Conservation (phyloP, 2,113 vertebrate genomes). For the Vombatus ursinus region DNA sequence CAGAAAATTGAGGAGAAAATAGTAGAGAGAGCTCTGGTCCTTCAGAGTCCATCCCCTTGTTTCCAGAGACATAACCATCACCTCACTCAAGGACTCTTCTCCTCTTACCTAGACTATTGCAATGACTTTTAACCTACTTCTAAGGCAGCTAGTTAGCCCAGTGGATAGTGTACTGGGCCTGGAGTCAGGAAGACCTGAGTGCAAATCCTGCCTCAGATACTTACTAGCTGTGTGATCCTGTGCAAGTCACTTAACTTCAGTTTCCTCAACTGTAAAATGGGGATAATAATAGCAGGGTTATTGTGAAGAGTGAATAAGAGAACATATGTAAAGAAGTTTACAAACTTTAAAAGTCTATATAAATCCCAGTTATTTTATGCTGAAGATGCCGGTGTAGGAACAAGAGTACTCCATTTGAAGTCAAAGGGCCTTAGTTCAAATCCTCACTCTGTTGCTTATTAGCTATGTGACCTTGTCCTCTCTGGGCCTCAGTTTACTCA, state of each 20-base stretch:
- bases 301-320: not conserved
- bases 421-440: not conserved
- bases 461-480: not conserved
- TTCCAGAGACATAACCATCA: not conserved
- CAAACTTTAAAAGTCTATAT: too few relatives aligned
- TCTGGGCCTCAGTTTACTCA: not conserved
- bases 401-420: not conserved
- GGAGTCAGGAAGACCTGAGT: not conserved
- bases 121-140: not conserved
- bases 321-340: too few relatives aligned
- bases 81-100: not conserved
- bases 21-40: too few relatives aligned
- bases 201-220: not conserved
- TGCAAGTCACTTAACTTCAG: not conserved
- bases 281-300: not conserved
- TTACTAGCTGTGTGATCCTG: not conserved
- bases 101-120: not conserved
- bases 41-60: too few relatives aligned
- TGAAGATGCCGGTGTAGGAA: too few relatives aligned
- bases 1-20: not conserved
- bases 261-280: not conserved
- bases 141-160: not conserved
- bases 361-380: too few relatives aligned
- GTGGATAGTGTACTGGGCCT: not conserved
- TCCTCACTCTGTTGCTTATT: not conserved